Percentiles rank a stretch among this genome's conserved stretches.
phyloP scores from a whole-genome alignment of 2,113 vertebrate species.

The Heterochromis multidens region DNA sequence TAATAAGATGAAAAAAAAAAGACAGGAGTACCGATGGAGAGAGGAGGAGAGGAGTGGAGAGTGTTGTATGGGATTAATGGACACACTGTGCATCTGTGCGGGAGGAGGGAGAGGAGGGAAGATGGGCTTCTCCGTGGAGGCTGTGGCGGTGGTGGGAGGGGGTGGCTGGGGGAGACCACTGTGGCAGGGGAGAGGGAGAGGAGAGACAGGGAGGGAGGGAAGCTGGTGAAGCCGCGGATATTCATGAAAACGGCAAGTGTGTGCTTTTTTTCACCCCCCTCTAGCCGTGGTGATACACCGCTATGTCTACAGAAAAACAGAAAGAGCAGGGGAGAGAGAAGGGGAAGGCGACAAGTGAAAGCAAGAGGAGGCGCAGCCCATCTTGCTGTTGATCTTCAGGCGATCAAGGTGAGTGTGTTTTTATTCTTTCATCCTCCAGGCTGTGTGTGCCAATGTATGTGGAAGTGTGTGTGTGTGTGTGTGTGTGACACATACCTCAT shows the following conservation, averaged over 20 bases:
- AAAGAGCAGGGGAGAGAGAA: conserved; percentile 13
- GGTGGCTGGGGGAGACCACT: conserved; percentile 60
- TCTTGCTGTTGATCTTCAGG: conserved; percentile 57
- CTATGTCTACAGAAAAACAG: conserved; percentile 56
- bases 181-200: conserved; percentile 44
- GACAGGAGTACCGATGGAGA: conserved; percentile 15
- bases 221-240: conserved; percentile 53
- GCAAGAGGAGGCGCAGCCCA: conserved; percentile 48
- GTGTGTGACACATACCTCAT: conserved; percentile 5
- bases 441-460: background rate
- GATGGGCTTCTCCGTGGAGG: conserved; percentile 61
- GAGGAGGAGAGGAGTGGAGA: conserved; percentile 43
- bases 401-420: conserved; percentile 71
- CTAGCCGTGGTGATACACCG: conserved; percentile 50
- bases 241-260: conserved; percentile 59
- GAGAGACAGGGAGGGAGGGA: conserved; percentile 46
- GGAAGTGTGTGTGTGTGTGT: conserved; percentile 18
- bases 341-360: background rate
- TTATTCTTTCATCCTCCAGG: conserved; percentile 35
- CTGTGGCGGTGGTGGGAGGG: conserved; percentile 3
- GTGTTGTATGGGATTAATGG: conserved; percentile 57
- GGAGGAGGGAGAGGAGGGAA: conserved; percentile 29
- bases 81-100: conserved; percentile 28
- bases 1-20: conserved; percentile 22
- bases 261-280: background rate